phyloP scores from a whole-genome alignment of 2,888 invertebrate genomes.

The Aspidiotus destructor region DNA sequence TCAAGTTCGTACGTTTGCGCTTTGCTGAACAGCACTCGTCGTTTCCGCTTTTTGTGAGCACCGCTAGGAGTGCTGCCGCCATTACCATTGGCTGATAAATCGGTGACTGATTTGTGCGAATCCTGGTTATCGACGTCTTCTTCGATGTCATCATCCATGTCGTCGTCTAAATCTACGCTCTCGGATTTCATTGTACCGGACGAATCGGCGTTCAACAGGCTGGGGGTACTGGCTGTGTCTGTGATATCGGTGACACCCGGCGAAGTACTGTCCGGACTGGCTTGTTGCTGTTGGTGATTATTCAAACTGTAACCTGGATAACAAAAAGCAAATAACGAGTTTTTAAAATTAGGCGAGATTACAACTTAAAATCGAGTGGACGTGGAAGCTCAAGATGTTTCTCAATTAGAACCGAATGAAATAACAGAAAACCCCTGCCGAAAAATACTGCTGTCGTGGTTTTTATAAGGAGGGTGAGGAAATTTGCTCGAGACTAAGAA shows the following conservation, averaged over 20 bases:
- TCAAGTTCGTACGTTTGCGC: constrained; percentile 95
- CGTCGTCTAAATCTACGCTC: constrained; percentile 36
- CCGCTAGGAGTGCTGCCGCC: constrained; percentile 36
- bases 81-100: constrained; percentile 42
- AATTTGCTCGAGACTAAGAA: too few species aligned
- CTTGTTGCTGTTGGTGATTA: constrained; percentile 51
- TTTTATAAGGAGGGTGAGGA: too few species aligned
- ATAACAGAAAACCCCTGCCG: too few species aligned
- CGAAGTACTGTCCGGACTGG: constrained; percentile 77
- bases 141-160: constrained; percentile 53
- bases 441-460: too few species aligned
- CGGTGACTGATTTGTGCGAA: constrained; percentile 38
- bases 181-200: constrained; percentile 31
- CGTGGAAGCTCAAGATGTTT: neutral
- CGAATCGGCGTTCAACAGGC: constrained; percentile 34
- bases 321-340: too few species aligned
- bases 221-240: constrained; percentile 40
- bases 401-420: too few species aligned
- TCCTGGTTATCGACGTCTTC: constrained; percentile 48
- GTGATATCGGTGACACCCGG: constrained; percentile 45
- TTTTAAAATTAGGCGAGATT: too few species aligned
- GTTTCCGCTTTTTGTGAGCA: constrained; percentile 78
- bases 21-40: constrained; percentile 89
- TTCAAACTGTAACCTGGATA: neutral
- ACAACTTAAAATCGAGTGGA: too few species aligned